A percentile compares a stretch with the other conserved stretches of the same genome.
phyloP scores from a whole-genome alignment of 2,797 vertebrate genomes.

The Sandelia bainsii region DNA sequence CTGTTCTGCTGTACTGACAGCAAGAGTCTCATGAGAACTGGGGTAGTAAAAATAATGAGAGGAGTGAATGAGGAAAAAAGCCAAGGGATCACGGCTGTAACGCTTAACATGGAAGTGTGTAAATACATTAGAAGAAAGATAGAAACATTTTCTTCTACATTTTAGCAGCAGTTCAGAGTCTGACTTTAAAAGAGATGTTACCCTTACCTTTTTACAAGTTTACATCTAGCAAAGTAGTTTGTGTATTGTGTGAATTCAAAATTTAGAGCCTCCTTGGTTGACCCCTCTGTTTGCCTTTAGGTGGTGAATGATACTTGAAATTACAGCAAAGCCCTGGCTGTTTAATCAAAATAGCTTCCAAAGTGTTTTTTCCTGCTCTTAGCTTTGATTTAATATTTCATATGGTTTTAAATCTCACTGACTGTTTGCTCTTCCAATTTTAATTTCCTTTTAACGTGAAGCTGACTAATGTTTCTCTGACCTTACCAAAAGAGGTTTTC shows the following conservation, averaged over 20 bases:
- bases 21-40: slow-evolving; percentile 44
- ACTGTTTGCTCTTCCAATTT: slow-evolving; percentile 35
- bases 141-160: slow-evolving; percentile 10
- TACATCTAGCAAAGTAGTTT: slow-evolving; percentile 3
- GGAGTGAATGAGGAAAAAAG: slow-evolving; percentile 46
- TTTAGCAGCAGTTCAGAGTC: slow-evolving; percentile 11
- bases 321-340: slow-evolving; percentile 21
- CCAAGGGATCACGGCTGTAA: slow-evolving; percentile 30
- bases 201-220: not conserved
- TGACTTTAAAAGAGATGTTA: not conserved
- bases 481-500: slow-evolving; percentile 40
- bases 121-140: not conserved
- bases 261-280: not conserved
- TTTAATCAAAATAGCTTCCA: slow-evolving; percentile 44
- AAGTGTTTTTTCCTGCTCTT: slow-evolving; percentile 9
- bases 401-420: slow-evolving; percentile 40
- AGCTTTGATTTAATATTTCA: slow-evolving; percentile 56
- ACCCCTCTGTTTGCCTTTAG: slow-evolving; percentile 7
- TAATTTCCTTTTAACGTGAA: slow-evolving; percentile 62
- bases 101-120: slow-evolving; percentile 31
- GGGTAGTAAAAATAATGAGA: slow-evolving; percentile 56
- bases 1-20: slow-evolving; percentile 49
- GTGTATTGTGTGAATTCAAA: not conserved
- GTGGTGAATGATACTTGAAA: slow-evolving; percentile 42
- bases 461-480: slow-evolving; percentile 49